These are phyloP conservation scores for Agrypnia vestita DNA, from an alignment of 1,140 invertebrate species.

Conservation along the genomic window DNA sequence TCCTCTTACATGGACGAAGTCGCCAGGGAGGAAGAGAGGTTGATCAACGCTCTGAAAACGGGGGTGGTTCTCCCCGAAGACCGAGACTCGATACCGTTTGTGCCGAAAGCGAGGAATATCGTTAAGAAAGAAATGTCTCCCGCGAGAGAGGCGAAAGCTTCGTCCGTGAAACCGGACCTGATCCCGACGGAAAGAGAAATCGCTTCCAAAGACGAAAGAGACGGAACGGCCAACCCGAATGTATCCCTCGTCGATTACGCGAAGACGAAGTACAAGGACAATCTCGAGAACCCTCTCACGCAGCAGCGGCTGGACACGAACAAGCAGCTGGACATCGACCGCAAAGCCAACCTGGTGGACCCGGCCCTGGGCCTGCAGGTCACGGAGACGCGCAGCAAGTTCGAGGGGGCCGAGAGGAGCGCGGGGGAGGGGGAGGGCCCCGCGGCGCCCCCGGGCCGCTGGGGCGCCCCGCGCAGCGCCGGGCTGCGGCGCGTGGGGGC, in stretches of 20 bases:
- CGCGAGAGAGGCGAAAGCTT: conserved; percentile 21
- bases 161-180: conserved; percentile 67
- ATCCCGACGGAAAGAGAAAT: conserved; percentile 62
- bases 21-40: conserved; percentile 83
- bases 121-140: conserved; percentile 61
- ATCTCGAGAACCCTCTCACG: conserved; percentile 71
- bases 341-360: conserved; percentile 66
- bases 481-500: conserved; percentile 62
- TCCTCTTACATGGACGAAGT: conserved; percentile 77
- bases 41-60: conserved; percentile 85
- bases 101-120: conserved; percentile 31
- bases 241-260: conserved; percentile 78
- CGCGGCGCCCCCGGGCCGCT: conserved; percentile 61
- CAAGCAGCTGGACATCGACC: conserved; percentile 69
- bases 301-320: conserved; percentile 75
- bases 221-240: conserved; percentile 65
- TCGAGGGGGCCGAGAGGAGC: conserved; percentile 62
- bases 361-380: conserved; percentile 69
- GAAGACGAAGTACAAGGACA: conserved; percentile 78
- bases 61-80: conserved; percentile 78
- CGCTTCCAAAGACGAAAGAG: conserved; percentile 58
- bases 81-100: conserved; percentile 41
- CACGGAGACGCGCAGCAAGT: conserved; percentile 69
- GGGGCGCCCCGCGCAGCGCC: conserved; percentile 67
- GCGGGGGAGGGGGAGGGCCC: conserved; percentile 29